These are phyloP conservation scores for Temnothorax unifasciatus DNA, from an alignment of 2,888 invertebrate species.

Conservation along the genomic window DNA sequence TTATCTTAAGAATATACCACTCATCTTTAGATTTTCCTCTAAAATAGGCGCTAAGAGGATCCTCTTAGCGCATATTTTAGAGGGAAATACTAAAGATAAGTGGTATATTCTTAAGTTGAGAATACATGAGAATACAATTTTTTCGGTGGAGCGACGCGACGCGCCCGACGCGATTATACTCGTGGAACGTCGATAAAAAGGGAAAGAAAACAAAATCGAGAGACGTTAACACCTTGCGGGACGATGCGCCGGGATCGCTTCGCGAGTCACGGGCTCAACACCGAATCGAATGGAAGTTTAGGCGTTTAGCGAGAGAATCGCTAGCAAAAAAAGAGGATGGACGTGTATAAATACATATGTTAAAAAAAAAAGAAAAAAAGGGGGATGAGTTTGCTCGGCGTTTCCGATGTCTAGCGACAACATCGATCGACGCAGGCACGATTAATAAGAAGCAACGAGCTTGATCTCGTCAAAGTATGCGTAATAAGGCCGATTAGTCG, in stretches of 20 bases:
- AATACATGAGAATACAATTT: no score
- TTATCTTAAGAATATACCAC: no score
- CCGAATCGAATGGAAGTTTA: not conserved
- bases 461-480: conserved; percentile 37
- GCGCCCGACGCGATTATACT: conserved; percentile 37
- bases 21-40: no score
- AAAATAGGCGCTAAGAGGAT: no score
- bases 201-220: conserved; percentile 24
- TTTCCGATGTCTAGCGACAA: not conserved
- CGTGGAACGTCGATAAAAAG: conserved; percentile 49
- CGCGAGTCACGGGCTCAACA: not conserved
- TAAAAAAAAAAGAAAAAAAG: not conserved
- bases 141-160: conserved; percentile 64
- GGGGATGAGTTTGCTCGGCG: not conserved
- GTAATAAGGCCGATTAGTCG: conserved; percentile 50
- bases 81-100: no score
- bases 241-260: not conserved
- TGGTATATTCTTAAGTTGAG: no score
- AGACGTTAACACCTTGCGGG: conserved; percentile 9
- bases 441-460: conserved; percentile 41
- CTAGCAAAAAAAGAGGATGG: not conserved
- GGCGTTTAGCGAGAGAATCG: not conserved
- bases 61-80: no score
- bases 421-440: not conserved
- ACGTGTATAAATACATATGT: not conserved